These are phyloP conservation scores for Schizopygopsis pylzovi DNA, from an alignment of 2,797 vertebrate species.

Conservation along the genomic window DNA sequence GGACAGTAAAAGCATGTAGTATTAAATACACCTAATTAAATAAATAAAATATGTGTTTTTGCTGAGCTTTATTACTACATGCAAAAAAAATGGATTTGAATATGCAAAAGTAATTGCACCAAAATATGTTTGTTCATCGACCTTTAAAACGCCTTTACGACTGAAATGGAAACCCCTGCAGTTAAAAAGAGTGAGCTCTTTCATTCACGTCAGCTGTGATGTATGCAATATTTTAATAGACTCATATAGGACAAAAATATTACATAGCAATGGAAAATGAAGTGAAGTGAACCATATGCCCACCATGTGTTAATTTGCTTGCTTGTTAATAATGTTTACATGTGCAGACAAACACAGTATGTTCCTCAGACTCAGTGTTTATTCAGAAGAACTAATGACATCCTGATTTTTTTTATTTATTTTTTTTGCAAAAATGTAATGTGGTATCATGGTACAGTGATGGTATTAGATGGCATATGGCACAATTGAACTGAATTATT, in stretches of 20 bases:
- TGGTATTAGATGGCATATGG: background rate
- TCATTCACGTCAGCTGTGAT: background rate
- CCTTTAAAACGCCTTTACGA: background rate
- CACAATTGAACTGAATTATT: background rate
- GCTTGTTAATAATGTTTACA: background rate
- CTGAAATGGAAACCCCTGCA: background rate
- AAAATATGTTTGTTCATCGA: background rate
- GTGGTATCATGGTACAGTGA: background rate
- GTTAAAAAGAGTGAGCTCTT: background rate
- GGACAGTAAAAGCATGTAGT: background rate
- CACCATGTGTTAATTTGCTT: background rate
- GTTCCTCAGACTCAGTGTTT: background rate
- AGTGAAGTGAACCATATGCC: background rate
- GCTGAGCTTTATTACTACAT: background rate
- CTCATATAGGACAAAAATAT: background rate
- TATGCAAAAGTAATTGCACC: background rate
- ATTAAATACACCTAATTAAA: background rate
- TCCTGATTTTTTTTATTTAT: background rate
- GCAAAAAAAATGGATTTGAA: background rate
- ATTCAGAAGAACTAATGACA: background rate
- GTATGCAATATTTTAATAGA: background rate
- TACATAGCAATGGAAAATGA: background rate
- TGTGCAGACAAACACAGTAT: background rate
- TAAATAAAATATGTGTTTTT: background rate
- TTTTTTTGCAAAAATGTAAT: background rate